A percentile compares a stretch with the other conserved stretches of the same genome.
Conservation (phyloP, 2,113 vertebrate species). For the Dicentrarchus labrax region DNA sequence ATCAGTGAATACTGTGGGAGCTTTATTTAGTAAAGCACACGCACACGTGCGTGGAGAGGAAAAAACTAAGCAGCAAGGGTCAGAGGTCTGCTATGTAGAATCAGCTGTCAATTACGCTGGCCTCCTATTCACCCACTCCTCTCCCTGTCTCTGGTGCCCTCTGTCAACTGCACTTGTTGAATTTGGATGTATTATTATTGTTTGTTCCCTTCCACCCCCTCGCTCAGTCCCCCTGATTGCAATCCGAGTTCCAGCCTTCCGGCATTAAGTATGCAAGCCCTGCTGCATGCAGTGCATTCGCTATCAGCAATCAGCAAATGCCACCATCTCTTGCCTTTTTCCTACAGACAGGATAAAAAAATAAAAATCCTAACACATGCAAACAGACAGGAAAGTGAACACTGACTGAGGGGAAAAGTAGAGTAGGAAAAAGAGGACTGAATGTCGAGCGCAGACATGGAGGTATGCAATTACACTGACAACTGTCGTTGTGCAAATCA, state of each 20-base stretch:
- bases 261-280: constrained; percentile 65
- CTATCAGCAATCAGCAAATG: constrained; percentile 75
- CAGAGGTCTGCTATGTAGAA: constrained; percentile 38
- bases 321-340: constrained; percentile 43
- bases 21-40: constrained; percentile 46
- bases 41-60: constrained; percentile 23
- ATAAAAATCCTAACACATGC: constrained; percentile 1
- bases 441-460: background rate
- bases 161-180: constrained; percentile 67
- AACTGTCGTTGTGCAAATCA: background rate
- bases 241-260: constrained; percentile 63
- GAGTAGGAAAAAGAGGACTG: background rate
- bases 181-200: constrained; percentile 65
- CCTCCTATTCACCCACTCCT: constrained; percentile 35
- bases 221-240: constrained; percentile 69
- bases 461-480: background rate
- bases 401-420: background rate
- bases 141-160: constrained; percentile 47
- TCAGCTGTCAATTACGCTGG: constrained; percentile 58
- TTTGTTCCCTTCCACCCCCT: constrained; percentile 56
- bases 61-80: constrained; percentile 58
- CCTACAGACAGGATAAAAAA: background rate
- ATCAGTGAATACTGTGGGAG: constrained; percentile 25
- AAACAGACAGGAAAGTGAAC: constrained; percentile 36
- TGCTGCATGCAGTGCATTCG: constrained; percentile 52